Evolutionary conservation across 2,888 invertebrate genomes (phyloP).

Genomic region (Folsomia candida): DNA sequence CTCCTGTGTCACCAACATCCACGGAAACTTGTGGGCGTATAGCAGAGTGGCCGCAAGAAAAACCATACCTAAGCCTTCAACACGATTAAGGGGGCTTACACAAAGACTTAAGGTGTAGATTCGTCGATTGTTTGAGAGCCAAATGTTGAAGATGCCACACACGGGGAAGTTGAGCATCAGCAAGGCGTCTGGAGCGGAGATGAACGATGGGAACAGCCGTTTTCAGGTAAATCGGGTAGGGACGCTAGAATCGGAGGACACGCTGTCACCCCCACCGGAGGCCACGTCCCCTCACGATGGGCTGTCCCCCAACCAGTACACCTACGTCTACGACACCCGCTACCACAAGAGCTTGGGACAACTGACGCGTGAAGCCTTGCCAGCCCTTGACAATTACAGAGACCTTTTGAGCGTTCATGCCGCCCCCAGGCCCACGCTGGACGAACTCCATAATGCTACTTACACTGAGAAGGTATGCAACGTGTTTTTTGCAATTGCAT

Average conservation of each 20-base stretch:
- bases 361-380: constrained; percentile 61
- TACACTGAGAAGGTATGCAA: constrained; percentile 50
- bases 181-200: constrained; percentile 42
- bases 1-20: too few relatives aligned
- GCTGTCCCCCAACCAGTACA: constrained; percentile 43
- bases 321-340: constrained; percentile 51
- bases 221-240: constrained; percentile 51
- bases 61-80: too few relatives aligned
- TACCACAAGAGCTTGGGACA: constrained; percentile 60
- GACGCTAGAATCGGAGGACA: constrained; percentile 12
- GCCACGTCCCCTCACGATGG: constrained; percentile 22
- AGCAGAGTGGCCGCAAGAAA: too few relatives aligned
- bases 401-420: constrained; percentile 51
- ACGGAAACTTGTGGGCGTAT: too few relatives aligned
- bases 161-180: constrained; percentile 46
- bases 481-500: neutral
- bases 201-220: constrained; percentile 47
- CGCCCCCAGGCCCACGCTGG: constrained; percentile 53
- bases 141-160: constrained; percentile 37
- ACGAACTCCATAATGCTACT: constrained; percentile 57
- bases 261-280: neutral
- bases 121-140: constrained; percentile 1
- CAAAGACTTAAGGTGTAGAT: neutral
- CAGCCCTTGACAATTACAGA: constrained; percentile 56
- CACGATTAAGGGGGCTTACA: neutral